Percentiles rank a stretch among this genome's conserved stretches.
These are phyloP conservation scores for Rhinophrynus dorsalis DNA, from an alignment of 2,797 vertebrate genomes.

Conservation along the genomic window DNA sequence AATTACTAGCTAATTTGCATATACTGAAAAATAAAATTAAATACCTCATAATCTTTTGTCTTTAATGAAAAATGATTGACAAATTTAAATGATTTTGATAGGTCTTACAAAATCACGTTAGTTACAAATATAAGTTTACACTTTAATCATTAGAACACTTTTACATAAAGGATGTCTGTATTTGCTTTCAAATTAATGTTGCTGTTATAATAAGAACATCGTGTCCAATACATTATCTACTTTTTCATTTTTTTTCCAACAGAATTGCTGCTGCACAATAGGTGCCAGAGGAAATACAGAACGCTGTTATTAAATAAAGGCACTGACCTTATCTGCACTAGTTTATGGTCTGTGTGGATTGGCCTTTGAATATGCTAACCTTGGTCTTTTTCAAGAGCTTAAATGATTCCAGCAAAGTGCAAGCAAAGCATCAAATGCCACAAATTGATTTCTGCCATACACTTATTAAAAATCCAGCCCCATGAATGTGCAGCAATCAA, in stretches of 20 bases:
- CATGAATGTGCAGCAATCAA: slow-evolving; percentile 44
- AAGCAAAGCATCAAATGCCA: slow-evolving; percentile 35
- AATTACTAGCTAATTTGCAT: too few relatives aligned
- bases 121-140: too few relatives aligned
- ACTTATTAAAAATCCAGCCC: slow-evolving; percentile 46
- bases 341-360: neutral
- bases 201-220: neutral
- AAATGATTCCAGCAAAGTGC: slow-evolving; percentile 41
- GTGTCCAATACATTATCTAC: neutral
- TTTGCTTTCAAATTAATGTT: neutral
- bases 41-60: too few relatives aligned
- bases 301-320: neutral
- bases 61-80: too few relatives aligned
- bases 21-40: too few relatives aligned
- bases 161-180: neutral
- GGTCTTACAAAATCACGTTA: too few relatives aligned
- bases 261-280: neutral
- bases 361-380: slow-evolving; percentile 11
- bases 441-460: slow-evolving; percentile 44
- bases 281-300: neutral
- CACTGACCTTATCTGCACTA: slow-evolving; percentile 12
- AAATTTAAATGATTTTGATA: too few relatives aligned
- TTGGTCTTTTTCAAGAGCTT: slow-evolving; percentile 15
- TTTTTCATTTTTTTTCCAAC: neutral
- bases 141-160: neutral